These are phyloP conservation scores for Lateolabrax maculatus DNA, from an alignment of 2,797 vertebrate species.

Conservation along the genomic window DNA sequence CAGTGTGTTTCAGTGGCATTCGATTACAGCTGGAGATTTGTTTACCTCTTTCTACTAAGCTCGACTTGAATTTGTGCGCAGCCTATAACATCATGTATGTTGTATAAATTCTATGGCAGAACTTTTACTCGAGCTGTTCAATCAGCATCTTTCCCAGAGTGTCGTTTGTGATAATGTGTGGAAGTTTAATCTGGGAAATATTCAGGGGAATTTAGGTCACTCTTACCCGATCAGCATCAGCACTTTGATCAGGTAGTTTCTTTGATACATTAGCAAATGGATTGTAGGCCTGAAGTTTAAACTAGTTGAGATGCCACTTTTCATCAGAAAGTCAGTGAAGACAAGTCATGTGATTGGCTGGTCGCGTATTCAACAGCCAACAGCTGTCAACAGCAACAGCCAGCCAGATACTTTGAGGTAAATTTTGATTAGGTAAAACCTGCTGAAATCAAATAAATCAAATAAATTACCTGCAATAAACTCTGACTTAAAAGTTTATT, in stretches of 20 bases:
- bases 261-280: not conserved
- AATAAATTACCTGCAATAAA: not conserved
- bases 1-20: conserved; percentile 13
- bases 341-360: no score
- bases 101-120: not conserved
- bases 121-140: not conserved
- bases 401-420: no score
- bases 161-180: not conserved
- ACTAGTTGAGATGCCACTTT: not conserved
- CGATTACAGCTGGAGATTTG: conserved; percentile 22
- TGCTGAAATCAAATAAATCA: not conserved
- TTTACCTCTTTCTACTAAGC: not conserved
- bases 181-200: conserved; percentile 44
- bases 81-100: not conserved
- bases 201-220: conserved; percentile 41
- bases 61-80: not conserved
- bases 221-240: not conserved
- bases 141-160: not conserved
- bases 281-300: not conserved
- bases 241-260: not conserved
- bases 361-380: no score
- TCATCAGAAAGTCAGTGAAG: not conserved
- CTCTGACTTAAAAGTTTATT: not conserved
- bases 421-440: no score
- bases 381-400: no score